phyloP scores from a whole-genome alignment of 2,797 vertebrate species.

The Denticeps clupeoides region DNA sequence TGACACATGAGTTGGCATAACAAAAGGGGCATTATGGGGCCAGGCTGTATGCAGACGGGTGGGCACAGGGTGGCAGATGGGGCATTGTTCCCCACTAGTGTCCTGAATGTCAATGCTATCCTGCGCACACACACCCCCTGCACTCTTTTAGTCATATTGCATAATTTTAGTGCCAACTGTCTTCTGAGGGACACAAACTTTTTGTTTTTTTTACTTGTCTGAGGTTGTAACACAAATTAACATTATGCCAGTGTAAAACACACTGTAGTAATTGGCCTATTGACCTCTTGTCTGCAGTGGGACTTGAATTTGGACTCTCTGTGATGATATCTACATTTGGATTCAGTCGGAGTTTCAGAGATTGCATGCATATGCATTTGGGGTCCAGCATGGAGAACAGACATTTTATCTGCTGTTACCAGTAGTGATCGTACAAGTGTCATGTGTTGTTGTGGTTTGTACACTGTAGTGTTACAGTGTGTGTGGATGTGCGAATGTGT shows the following conservation, averaged over 20 bases:
- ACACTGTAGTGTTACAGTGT: no score
- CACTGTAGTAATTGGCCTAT: not conserved
- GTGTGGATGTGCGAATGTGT: no score
- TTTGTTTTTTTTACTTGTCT: not conserved
- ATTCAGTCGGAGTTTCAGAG: no score
- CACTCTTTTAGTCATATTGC: not conserved
- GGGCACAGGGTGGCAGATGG: slow-evolving; percentile 19
- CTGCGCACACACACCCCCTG: slow-evolving; percentile 7
- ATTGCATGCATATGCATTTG: no score
- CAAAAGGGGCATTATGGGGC: slow-evolving; percentile 23
- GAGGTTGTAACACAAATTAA: not conserved
- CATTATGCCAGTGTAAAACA: not conserved
- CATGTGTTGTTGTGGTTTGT: no score
- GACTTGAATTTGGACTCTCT: no score
- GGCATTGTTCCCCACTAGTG: slow-evolving; percentile 23
- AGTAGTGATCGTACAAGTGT: no score
- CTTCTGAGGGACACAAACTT: no score
- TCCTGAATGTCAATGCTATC: slow-evolving; percentile 12
- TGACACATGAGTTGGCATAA: slow-evolving; percentile 23
- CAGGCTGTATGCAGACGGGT: slow-evolving; percentile 14
- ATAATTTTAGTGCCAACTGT: not conserved
- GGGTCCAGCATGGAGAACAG: no score
- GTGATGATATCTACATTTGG: no score
- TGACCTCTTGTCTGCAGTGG: no score
- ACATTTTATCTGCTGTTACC: no score